These are phyloP conservation scores for Dufourea novaeangliae DNA, from an alignment of 1,140 invertebrate genomes.

Conservation along the genomic window DNA sequence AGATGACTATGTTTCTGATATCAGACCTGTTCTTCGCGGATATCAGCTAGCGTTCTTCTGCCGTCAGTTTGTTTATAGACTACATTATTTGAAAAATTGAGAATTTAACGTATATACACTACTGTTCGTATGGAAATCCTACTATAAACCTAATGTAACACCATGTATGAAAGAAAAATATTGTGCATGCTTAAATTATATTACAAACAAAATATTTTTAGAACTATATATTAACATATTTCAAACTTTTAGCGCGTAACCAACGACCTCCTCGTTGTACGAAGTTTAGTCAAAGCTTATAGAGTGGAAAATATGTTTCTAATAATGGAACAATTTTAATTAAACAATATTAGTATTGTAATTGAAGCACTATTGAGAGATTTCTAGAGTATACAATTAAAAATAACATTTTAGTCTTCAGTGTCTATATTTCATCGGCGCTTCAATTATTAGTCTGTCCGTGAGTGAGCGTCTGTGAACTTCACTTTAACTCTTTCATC, in stretches of 20 bases:
- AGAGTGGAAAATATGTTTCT: constrained; percentile 7
- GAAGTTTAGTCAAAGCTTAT: not conserved
- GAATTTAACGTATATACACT: not conserved
- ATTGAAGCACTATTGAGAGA: not conserved
- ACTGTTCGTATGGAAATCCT: not conserved
- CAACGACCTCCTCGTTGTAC: not conserved
- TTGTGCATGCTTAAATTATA: not conserved
- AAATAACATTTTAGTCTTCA: not conserved
- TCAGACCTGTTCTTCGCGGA: no score
- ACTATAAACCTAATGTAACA: not conserved
- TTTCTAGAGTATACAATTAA: not conserved
- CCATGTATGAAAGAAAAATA: not conserved
- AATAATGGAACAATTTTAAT: not conserved
- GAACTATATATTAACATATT: not conserved
- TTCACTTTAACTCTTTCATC: constrained; percentile 5
- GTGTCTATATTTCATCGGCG: not conserved
- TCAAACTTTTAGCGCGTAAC: constrained; percentile 29
- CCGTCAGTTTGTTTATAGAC: no score
- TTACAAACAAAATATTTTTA: not conserved
- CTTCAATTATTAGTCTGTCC: not conserved
- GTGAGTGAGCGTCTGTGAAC: constrained; percentile 17
- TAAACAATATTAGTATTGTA: not conserved
- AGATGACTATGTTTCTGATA: no score
- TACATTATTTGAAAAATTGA: not conserved
- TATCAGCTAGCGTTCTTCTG: no score